Percentiles rank a stretch among this genome's conserved stretches.
Evolutionary conservation across 53 echinoderm and acorn worm species (phyloP).

Genomic region (Patiria pectinifera): DNA sequence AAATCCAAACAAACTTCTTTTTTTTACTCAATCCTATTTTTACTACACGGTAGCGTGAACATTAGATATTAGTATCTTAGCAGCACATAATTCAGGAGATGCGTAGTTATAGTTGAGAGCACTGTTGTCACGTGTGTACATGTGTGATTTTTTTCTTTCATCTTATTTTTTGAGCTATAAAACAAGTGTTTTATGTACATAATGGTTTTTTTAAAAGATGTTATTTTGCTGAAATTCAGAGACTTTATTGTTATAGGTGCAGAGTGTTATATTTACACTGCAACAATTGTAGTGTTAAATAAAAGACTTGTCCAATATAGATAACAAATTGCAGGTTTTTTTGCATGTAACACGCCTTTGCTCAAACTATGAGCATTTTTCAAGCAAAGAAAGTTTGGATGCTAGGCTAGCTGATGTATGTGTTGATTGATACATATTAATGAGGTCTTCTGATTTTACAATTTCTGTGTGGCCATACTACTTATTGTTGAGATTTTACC

Average conservation of each 20-base stretch:
- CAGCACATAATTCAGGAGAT: background rate
- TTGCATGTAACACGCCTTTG: background rate
- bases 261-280: background rate
- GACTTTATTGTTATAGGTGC: background rate
- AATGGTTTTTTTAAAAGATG: conserved; percentile 45
- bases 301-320: background rate
- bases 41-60: background rate
- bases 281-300: background rate
- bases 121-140: background rate
- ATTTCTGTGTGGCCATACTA: background rate
- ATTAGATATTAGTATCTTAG: background rate
- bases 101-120: background rate
- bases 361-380: too few species aligned
- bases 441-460: background rate
- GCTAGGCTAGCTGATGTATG: too few species aligned
- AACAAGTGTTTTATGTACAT: conserved; percentile 47
- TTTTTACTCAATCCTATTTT: background rate
- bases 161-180: background rate
- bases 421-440: background rate
- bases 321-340: background rate
- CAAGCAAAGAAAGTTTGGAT: too few species aligned
- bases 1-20: background rate
- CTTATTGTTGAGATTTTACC: background rate
- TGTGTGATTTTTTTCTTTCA: background rate
- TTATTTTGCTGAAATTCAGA: conserved; percentile 1